Conservation (phyloP, 2,888 invertebrate genomes). For the Pterostichus madidus region DNA sequence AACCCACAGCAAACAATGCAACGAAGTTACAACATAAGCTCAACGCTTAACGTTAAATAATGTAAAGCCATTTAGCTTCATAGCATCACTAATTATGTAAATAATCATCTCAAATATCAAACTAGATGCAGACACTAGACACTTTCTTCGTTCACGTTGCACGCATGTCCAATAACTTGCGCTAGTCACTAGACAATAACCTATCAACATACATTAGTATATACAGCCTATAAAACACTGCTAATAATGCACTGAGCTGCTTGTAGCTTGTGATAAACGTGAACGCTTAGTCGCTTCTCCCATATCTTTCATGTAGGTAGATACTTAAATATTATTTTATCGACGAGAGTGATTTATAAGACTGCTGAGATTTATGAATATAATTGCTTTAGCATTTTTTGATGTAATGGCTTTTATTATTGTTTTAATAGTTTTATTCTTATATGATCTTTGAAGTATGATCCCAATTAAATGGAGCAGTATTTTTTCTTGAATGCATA, state of each 20-base stretch:
- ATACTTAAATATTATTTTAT: constrained; percentile 55
- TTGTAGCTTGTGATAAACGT: constrained; percentile 37
- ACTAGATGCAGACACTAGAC: constrained; percentile 28
- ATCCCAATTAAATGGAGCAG: constrained; percentile 31
- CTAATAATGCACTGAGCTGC: constrained; percentile 52
- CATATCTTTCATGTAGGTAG: constrained; percentile 52
- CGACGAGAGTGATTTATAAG: constrained; percentile 50
- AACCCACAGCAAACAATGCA: neutral
- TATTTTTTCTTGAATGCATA: neutral
- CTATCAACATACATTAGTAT: constrained; percentile 46
- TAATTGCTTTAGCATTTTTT: constrained; percentile 49
- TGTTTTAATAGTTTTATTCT: constrained; percentile 51
- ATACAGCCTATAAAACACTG: constrained; percentile 46
- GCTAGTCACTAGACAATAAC: constrained; percentile 37
- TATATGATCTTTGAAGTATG: constrained; percentile 32
- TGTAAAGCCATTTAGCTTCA: constrained; percentile 6
- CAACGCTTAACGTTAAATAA: constrained; percentile 25
- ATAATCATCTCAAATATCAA: constrained; percentile 44
- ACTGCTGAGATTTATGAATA: constrained; percentile 50
- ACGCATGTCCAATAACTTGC: constrained; percentile 36
- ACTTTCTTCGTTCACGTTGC: neutral
- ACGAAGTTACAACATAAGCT: neutral
- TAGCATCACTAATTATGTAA: constrained; percentile 40
- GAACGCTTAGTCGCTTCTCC: constrained; percentile 29
- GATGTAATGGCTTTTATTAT: constrained; percentile 35